Base-by-base conservation (phyloP, 2,888 invertebrate genomes). In the Brachyopa scutellaris region DNA sequence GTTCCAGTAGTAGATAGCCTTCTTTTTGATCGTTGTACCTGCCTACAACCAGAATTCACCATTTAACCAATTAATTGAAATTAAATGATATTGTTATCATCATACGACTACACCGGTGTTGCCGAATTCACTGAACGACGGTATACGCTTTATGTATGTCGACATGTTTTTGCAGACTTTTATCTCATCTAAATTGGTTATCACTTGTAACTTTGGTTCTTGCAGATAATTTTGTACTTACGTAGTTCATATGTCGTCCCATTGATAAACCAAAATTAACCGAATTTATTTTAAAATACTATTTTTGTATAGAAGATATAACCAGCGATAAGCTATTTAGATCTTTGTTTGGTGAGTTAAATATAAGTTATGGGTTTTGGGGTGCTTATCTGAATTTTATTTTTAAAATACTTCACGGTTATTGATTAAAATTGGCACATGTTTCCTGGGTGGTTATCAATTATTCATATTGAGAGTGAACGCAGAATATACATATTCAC, bases 1-100 rank as follows among this genome's bases (percentile, higher is more conserved):
- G 45, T 49, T 69, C 5, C 67, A 49, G 69, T 69, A 69, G 69
- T 47, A 49, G n/a, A n/a, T n/a, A n/a, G n/a, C n/a, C n/a, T n/a
- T n/a, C 11, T 49, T 47, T 23, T n/a, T 57, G 57, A 69, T 69
- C 69, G 7, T 26, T 36, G 8, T 38, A 26, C 21, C 47, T 38
- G 19, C 21, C 47, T 13, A 47, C 47, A 59, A 69, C 57, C 57
- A 47, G 47, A 64, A 36, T 64, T 49, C 26, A 38, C 49, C 49
- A 61, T 45, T 62, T 49, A 77, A 49, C 47, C 33, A 69, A 69
- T 62, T 77, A 69, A 77, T 38, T 69, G 62, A 69, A 31, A 69
- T 62, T 62, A 62, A 77, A 69, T 45, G 69, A 77, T 49, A 53
- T 42, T 51, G 8, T 51, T 78, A 66, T 66, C 57, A 61, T 42